Evolutionary conservation across 1,140 invertebrate species (phyloP), one percentile per base, ranked within the genome.

Genomic region (Manduca sexta): DNA sequence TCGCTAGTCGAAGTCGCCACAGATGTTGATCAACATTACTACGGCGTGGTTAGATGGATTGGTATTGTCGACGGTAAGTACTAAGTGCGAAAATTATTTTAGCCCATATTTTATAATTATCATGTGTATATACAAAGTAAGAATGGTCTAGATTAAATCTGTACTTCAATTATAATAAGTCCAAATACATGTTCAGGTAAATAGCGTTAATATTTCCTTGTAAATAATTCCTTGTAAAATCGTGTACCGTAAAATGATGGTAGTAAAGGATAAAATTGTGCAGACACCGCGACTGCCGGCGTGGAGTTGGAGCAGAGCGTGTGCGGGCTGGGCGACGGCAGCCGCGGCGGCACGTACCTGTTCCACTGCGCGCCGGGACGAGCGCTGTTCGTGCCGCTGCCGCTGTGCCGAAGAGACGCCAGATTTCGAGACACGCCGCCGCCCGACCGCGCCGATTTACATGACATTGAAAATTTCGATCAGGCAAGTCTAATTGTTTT

Each of bases 1-100:
- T 93, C 91, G 10, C 80, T 93, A 52, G 93, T 95, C 1, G 92
- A 95, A 83, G 91, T 95, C 8, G 86, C 86, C 6, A 88, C 87
- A 16, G 88, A 89, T 59, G 83, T 88, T n/a, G 81, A 79, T 69
- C 75, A 86, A 87, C 57, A 88, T 82, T 75, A 87, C 69, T 93
- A 93, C 86, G 96, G 95, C 40, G 92, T 97, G 7, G 93, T 97
- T 52, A 90, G 92, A 72, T 97, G 96, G 95, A 93, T 97, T 70
- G 95, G 95, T 3, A 84, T 87, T 29, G 70, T 77, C 86, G 58
- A 91, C 90, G 74, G 92, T 92, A 69, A 90, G 91, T 41, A 84
- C 92, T 57, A 90, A n/a, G n/a, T n/a, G n/a, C n/a, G n/a, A n/a
- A n/a, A n/a, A n/a, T n/a, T n/a, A n/a, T n/a, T n/a, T n/a, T n/a